Percentiles rank a stretch among this genome's conserved stretches.
Evolutionary conservation across 2,113 vertebrate genomes (phyloP).

Genomic region (Talpa occidentalis): DNA sequence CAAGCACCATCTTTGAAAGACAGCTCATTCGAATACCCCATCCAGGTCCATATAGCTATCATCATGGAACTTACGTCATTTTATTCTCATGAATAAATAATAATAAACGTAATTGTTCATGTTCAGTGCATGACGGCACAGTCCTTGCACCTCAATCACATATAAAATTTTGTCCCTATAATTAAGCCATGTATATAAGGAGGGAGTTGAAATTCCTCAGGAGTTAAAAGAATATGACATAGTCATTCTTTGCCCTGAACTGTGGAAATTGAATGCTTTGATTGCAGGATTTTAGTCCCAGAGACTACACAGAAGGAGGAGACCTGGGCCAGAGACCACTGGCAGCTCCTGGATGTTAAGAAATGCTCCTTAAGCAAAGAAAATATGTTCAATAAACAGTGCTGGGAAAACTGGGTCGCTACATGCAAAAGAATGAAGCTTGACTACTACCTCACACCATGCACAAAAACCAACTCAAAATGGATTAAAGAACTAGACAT

Average conservation of each 20-base stretch:
- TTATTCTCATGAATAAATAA: constrained; percentile 5
- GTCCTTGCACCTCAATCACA: background rate
- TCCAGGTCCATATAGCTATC: background rate
- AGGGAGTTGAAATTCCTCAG: background rate
- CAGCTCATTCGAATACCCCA: background rate
- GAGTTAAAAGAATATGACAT: background rate
- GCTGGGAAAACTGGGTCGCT: too few relatives aligned
- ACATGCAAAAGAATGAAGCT: too few relatives aligned
- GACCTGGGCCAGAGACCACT: background rate
- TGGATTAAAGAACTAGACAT: too few relatives aligned
- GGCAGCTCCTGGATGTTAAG: background rate
- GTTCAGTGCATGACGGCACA: background rate
- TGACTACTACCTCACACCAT: too few relatives aligned
- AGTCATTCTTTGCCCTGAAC: background rate
- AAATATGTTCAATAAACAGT: too few relatives aligned
- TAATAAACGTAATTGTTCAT: background rate
- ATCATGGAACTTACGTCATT: background rate
- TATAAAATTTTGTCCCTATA: background rate
- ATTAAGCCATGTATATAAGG: background rate
- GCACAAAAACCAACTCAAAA: too few relatives aligned
- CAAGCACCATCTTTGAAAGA: background rate
- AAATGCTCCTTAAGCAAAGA: background rate
- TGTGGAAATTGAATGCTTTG: background rate
- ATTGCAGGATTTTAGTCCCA: background rate
- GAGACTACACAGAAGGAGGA: background rate